Conservation (phyloP, 2,113 vertebrate species). For the Monarcha castaneiventris region DNA sequence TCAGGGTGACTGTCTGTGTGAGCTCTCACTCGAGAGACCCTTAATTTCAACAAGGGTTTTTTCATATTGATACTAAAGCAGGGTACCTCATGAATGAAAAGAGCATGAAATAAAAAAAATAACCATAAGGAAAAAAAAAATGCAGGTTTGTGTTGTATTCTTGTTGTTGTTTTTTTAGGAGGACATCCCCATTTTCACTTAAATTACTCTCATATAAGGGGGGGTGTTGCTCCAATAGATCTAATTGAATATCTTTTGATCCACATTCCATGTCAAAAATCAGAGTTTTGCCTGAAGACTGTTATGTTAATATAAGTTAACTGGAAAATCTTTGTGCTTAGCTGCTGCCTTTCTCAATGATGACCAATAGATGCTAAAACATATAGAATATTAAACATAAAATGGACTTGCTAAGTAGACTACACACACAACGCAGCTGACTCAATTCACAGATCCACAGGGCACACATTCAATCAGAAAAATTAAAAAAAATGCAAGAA, state of each 20-base stretch:
- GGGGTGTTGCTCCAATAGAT: background rate
- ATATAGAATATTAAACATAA: background rate
- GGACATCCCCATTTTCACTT: background rate
- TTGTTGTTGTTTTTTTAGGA: background rate
- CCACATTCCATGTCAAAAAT: background rate
- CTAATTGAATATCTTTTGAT: background rate
- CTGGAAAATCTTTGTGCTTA: background rate
- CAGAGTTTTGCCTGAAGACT: background rate
- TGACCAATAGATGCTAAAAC: background rate
- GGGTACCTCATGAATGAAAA: background rate
- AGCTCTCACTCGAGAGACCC: background rate
- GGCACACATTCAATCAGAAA: background rate
- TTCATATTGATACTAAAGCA: background rate
- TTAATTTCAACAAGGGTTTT: background rate
- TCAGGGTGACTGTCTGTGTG: background rate
- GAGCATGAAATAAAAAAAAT: background rate
- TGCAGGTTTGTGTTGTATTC: rapidly evolving
- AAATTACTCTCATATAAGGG: rapidly evolving
- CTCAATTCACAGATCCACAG: background rate
- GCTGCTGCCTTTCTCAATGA: background rate
- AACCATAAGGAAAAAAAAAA: background rate
- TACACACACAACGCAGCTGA: background rate
- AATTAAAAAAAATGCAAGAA: background rate
- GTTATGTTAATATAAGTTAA: background rate
- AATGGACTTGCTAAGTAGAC: background rate